Conservation (phyloP, 2,888 invertebrate species). For the Acleris sparsana region DNA sequence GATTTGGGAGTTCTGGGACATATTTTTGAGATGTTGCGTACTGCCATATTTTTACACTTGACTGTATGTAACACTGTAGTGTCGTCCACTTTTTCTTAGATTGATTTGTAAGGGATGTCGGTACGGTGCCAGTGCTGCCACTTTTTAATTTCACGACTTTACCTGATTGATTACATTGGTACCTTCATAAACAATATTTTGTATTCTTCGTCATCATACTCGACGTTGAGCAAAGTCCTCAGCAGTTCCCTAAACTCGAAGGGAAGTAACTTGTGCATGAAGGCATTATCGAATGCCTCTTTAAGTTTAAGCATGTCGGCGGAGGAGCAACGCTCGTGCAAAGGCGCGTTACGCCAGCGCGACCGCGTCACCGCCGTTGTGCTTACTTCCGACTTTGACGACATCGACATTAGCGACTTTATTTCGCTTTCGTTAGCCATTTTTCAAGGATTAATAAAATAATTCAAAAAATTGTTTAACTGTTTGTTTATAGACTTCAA, state of each 20-base stretch:
- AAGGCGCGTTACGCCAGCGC: slow-evolving; percentile 59
- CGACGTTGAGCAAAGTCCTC: slow-evolving; percentile 68
- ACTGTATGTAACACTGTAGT: no score
- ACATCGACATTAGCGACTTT: slow-evolving; percentile 60
- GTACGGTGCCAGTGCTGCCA: no score
- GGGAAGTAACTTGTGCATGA: slow-evolving; percentile 66
- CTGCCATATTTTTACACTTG: no score
- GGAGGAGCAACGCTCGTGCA: slow-evolving; percentile 73
- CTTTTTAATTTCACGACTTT: no score
- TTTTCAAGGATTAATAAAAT: slow-evolving; percentile 11
- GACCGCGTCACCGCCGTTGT: slow-evolving; percentile 48
- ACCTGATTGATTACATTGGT: slow-evolving; percentile 16
- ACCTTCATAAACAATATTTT: slow-evolving; percentile 86
- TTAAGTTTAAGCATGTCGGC: slow-evolving; percentile 73
- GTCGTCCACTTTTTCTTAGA: no score
- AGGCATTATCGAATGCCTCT: slow-evolving; percentile 71
- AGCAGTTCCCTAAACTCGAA: slow-evolving; percentile 70
- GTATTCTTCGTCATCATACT: slow-evolving; percentile 83
- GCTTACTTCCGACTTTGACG: slow-evolving; percentile 66
- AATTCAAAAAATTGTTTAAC: no score
- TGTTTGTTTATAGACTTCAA: no score
- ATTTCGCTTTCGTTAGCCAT: slow-evolving; percentile 68
- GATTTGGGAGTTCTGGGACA: no score
- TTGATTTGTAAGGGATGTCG: no score
- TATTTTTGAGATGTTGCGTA: no score